These are phyloP conservation scores for Pachyramphus minor DNA, from an alignment of 2,113 vertebrate genomes.

Conservation along the genomic window DNA sequence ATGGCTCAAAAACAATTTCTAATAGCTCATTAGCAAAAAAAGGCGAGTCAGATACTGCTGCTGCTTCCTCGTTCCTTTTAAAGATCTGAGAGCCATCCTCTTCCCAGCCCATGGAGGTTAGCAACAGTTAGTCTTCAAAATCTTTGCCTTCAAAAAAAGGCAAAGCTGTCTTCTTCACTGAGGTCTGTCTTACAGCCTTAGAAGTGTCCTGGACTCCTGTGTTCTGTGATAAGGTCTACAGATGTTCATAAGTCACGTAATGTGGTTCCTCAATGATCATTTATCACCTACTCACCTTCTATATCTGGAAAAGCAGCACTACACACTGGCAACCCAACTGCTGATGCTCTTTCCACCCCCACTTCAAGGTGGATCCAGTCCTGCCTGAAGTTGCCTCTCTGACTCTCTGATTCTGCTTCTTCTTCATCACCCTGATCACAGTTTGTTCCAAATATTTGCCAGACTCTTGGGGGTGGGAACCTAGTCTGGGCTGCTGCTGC, in stretches of 20 bases:
- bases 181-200: background rate
- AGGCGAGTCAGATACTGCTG: constrained; percentile 40
- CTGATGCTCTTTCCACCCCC: background rate
- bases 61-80: constrained; percentile 41
- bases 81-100: constrained; percentile 42
- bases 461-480: background rate
- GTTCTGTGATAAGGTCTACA: background rate
- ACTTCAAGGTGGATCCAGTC: background rate
- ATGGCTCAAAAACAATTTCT: constrained; percentile 65
- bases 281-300: background rate
- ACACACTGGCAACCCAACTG: background rate
- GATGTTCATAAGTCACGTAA: background rate
- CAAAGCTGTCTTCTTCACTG: background rate
- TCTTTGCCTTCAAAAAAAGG: too few relatives aligned
- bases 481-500: background rate
- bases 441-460: background rate
- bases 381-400: fast-evolving
- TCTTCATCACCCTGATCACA: background rate
- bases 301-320: background rate
- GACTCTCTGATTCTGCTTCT: background rate
- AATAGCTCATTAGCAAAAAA: constrained; percentile 74
- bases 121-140: background rate
- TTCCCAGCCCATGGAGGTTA: background rate
- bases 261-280: background rate
- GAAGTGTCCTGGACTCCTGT: background rate